phyloP scores from a whole-genome alignment of 2,797 vertebrate genomes.

The Manis javanica region DNA sequence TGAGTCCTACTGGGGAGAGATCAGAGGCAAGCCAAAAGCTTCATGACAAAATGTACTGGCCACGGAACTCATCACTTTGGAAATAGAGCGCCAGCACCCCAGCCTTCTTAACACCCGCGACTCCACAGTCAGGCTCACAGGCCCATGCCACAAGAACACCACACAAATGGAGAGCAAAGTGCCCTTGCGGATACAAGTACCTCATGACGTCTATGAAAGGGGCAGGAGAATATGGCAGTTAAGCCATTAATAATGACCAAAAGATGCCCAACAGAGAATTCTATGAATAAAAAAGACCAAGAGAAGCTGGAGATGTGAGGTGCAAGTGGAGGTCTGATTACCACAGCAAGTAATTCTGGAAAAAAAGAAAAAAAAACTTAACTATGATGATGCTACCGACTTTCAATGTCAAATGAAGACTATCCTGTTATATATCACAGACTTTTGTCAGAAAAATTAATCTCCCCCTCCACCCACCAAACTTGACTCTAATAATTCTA shows the following conservation, averaged over 20 bases:
- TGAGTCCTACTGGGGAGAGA: not conserved
- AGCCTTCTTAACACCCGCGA: not conserved
- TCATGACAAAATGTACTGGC: not conserved
- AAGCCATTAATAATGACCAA: not conserved
- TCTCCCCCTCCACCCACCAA: too few species aligned
- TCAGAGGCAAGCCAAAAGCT: not conserved
- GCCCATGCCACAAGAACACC: too few species aligned
- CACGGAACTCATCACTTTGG: not conserved
- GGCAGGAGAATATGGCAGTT: not conserved
- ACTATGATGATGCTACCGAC: not conserved
- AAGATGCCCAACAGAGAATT: not conserved
- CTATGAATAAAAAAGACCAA: not conserved
- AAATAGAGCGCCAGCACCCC: not conserved
- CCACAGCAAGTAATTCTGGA: not conserved
- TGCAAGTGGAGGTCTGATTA: not conserved
- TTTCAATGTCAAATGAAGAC: not conserved
- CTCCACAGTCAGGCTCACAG: not conserved
- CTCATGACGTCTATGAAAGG: not conserved
- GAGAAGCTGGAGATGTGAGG: not conserved
- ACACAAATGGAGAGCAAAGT: not conserved
- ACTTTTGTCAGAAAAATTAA: conserved; percentile 13
- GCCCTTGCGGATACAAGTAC: not conserved
- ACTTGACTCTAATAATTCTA: not conserved
- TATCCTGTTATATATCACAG: not conserved
- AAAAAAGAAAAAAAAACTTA: not conserved